Conservation (phyloP, 2,797 vertebrate species). For the Glossophaga mutica region DNA sequence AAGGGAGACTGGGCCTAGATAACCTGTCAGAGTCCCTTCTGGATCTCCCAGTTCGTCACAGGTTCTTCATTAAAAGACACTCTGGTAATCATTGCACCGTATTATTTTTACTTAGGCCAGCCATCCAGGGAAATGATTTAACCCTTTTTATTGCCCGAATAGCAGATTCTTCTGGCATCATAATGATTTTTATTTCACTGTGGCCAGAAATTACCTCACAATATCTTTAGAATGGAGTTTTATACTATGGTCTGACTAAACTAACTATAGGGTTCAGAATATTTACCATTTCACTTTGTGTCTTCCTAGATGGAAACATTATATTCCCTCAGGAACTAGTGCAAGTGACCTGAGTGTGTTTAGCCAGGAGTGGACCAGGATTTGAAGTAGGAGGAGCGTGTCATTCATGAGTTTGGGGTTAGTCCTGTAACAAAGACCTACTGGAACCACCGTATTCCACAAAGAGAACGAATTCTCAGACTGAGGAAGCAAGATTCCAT, state of each 20-base stretch:
- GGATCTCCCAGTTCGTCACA: neutral
- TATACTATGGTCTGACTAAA: neutral
- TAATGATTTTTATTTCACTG: slow-evolving; percentile 12
- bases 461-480: neutral
- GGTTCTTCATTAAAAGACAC: neutral
- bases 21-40: neutral
- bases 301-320: neutral
- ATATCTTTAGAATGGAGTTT: slow-evolving; percentile 31
- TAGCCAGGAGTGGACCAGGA: neutral
- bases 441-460: neutral
- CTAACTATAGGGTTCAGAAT: neutral
- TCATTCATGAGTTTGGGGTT: neutral
- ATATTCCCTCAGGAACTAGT: neutral
- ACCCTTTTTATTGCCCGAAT: neutral
- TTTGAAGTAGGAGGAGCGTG: neutral
- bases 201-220: neutral
- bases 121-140: neutral
- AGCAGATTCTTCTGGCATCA: neutral
- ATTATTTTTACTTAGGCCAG: neutral
- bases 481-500: neutral
- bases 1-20: neutral
- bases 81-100: neutral
- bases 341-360: neutral
- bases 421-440: neutral
- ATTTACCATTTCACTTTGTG: neutral